These are phyloP conservation scores for Cydia strobilella DNA, from an alignment of 1,140 invertebrate genomes.

Conservation along the genomic window DNA sequence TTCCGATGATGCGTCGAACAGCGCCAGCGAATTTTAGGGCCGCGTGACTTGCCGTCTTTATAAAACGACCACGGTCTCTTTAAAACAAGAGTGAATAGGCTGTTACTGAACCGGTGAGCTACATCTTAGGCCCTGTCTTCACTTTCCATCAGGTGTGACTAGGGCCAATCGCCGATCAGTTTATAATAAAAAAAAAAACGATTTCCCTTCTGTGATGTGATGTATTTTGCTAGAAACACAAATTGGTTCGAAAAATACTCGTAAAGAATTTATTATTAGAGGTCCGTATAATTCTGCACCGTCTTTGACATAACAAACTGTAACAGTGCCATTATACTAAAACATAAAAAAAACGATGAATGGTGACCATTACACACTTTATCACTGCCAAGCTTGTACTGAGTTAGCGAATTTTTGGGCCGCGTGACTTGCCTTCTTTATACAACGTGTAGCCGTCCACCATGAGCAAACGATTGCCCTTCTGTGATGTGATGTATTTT, in stretches of 20 bases:
- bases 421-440: neutral
- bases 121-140: too few relatives aligned
- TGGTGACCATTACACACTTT: too few relatives aligned
- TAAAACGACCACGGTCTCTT: slow-evolving; percentile 35
- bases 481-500: slow-evolving; percentile 45
- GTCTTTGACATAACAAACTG: too few relatives aligned
- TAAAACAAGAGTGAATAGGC: too few relatives aligned
- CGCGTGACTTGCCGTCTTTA: neutral
- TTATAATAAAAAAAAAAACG: too few relatives aligned
- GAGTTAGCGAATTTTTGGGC: too few relatives aligned
- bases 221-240: slow-evolving; percentile 43
- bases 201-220: slow-evolving; percentile 49
- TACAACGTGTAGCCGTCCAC: slow-evolving; percentile 38
- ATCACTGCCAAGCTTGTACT: too few relatives aligned
- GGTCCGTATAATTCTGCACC: neutral
- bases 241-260: neutral
- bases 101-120: too few relatives aligned
- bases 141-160: too few relatives aligned
- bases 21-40: slow-evolving; percentile 27
- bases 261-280: neutral
- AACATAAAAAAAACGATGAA: neutral
- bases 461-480: slow-evolving; percentile 47
- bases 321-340: too few relatives aligned
- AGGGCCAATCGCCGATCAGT: too few relatives aligned
- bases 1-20: slow-evolving; percentile 28